Evolutionary conservation across 2,113 vertebrate species (phyloP).

Genomic region (Passer montanus): DNA sequence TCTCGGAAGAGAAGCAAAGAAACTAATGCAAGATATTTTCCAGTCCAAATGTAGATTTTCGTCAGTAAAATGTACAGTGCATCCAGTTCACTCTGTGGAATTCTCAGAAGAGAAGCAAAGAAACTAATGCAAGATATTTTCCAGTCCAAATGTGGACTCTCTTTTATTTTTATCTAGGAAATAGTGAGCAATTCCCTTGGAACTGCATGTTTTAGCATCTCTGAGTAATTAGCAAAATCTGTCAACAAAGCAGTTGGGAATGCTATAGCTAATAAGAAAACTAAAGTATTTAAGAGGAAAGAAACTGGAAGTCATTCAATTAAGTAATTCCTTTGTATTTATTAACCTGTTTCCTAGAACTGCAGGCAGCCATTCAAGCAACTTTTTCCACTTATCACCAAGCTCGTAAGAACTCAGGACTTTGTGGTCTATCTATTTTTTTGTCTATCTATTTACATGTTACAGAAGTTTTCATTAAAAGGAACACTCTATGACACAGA

Average conservation of each 20-base stretch:
- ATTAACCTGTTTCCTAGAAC: background rate
- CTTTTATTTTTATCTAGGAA: constrained; percentile 22
- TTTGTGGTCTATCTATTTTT: background rate
- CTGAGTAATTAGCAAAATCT: constrained; percentile 22
- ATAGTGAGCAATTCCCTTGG: constrained; percentile 1
- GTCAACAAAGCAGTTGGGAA: background rate
- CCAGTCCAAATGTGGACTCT: background rate
- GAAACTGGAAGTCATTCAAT: background rate
- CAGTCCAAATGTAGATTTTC: no score
- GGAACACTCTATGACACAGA: background rate
- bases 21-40: no score
- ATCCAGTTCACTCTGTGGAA: background rate
- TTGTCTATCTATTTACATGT: background rate
- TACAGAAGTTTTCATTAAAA: background rate
- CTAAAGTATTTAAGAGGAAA: background rate
- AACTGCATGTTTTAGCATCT: background rate
- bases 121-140: background rate
- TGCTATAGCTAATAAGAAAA: background rate
- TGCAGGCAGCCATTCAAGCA: background rate
- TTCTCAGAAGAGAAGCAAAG: background rate
- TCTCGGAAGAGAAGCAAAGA: no score
- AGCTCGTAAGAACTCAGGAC: background rate
- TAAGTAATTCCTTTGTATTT: background rate
- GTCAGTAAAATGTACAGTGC: background rate
- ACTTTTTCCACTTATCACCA: background rate